phyloP scores from a whole-genome alignment of 2,888 invertebrate species.

The Amblyjoppa fuscipennis region DNA sequence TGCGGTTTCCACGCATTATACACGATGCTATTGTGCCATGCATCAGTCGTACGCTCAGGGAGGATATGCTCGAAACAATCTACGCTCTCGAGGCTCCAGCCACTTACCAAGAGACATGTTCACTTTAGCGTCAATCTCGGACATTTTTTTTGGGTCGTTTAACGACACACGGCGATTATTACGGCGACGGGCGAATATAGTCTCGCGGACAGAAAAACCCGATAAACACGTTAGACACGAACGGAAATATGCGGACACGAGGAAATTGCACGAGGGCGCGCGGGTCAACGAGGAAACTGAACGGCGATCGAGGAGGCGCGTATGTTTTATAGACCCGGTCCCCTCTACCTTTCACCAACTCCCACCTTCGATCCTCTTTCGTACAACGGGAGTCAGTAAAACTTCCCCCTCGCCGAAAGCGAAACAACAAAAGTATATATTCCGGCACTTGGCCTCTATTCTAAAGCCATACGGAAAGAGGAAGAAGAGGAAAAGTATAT shows the following conservation, averaged over 20 bases:
- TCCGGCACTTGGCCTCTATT: background rate
- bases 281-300: slow-evolving; percentile 27
- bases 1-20: slow-evolving; percentile 7
- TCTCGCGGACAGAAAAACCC: slow-evolving; percentile 11
- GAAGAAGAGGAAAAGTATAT: background rate
- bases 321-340: background rate
- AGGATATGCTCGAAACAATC: slow-evolving; percentile 75
- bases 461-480: no score
- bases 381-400: slow-evolving; percentile 23
- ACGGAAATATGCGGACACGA: background rate
- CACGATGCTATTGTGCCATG: slow-evolving; percentile 55
- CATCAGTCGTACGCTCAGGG: slow-evolving; percentile 81
- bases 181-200: background rate
- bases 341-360: background rate
- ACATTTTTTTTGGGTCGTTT: slow-evolving; percentile 76
- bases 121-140: slow-evolving; percentile 84
- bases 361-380: background rate
- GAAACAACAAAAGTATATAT: slow-evolving; percentile 25
- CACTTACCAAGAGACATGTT: slow-evolving; percentile 85
- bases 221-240: slow-evolving; percentile 17
- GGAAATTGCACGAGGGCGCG: background rate
- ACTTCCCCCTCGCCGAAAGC: background rate
- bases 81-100: slow-evolving; percentile 76
- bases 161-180: background rate
- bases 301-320: background rate